Evolutionary conservation across 1,140 invertebrate genomes (phyloP), one percentile per base, ranked within the genome.

Genomic region (Anastatus disparis): DNA sequence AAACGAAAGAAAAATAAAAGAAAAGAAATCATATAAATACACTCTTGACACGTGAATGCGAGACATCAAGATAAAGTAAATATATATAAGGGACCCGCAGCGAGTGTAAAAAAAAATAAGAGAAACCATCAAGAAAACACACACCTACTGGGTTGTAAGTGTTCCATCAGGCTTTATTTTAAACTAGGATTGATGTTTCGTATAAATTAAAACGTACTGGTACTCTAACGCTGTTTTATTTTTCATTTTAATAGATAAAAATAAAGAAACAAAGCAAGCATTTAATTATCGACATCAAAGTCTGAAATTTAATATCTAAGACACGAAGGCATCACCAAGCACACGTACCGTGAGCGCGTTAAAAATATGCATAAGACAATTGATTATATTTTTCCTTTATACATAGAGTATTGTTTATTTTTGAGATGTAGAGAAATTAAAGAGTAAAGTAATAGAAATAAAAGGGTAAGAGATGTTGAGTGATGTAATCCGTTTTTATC

Each of bases 271-370:
- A n/a, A n/a, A n/a, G n/a, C n/a, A n/a, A n/a, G n/a, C n/a, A n/a
- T n/a, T n/a, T n/a, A n/a, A n/a, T n/a, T n/a, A n/a, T n/a, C n/a
- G n/a, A n/a, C n/a, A n/a, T n/a, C n/a, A n/a, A n/a, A n/a, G n/a
- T n/a, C n/a, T n/a, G n/a, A n/a, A n/a, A n/a, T n/a, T n/a, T n/a
- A n/a, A n/a, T n/a, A n/a, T n/a, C 20, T 58, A 13, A 48, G 17
- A 20, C 20, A 3, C 15, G 27, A 4, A 22, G 44, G 72, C 77
- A 83, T 85, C 84, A 86, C 84, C 84, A 85, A 84, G 85, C n/a
- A n/a, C 84, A 82, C 76, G 78, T 79, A 77, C 75, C 75, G 71
- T 67, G 74, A 70, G 77, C 69, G 48, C 38, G n/a, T 61, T 62
- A 52, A 48, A n/a, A n/a, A n/a, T n/a, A n/a, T 68, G 64, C 64